Conservation (phyloP, 1,140 invertebrate species). For the Aethina tumida region DNA sequence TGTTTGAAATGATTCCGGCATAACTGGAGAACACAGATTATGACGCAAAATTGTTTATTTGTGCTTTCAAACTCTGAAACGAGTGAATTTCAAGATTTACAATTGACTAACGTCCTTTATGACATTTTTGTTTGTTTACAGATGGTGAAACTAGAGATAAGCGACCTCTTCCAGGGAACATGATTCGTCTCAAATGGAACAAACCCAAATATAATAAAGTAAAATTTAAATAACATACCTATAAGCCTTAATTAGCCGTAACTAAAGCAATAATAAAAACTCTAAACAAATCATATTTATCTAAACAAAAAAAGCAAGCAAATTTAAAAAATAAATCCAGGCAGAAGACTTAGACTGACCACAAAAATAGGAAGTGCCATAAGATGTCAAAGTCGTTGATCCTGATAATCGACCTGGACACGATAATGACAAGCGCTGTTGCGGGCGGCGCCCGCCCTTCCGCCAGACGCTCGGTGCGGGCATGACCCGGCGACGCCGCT, state of each 20-base stretch:
- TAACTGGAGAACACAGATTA: too few relatives aligned
- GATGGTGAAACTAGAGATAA: conserved; percentile 11
- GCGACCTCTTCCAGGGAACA: conserved; percentile 10
- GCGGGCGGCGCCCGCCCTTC: conserved; percentile 5
- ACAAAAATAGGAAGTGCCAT: too few relatives aligned
- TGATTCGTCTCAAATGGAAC: conserved; percentile 15
- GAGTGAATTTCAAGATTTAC: too few relatives aligned
- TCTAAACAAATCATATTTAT: too few relatives aligned
- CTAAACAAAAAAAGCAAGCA: too few relatives aligned
- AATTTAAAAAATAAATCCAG: too few relatives aligned
- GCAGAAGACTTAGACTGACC: too few relatives aligned
- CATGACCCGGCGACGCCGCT: conserved; percentile 5
- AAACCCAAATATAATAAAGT: conserved; percentile 22
- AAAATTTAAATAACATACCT: conserved; percentile 17
- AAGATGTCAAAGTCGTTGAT: conserved; percentile 34
- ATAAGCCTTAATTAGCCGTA: conserved; percentile 10
- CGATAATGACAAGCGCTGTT: conserved; percentile 32
- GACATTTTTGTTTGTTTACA: conserved; percentile 17
- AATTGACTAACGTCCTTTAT: too few relatives aligned
- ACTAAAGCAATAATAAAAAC: conserved; percentile 21
- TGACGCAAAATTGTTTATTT: too few relatives aligned
- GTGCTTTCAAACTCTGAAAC: too few relatives aligned
- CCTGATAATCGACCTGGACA: conserved; percentile 35
- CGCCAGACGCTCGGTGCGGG: conserved; percentile 4
- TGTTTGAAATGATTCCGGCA: too few relatives aligned